Evolutionary conservation across 2,888 invertebrate genomes (phyloP), one percentile per base, ranked within the genome.

Genomic region (Trissonchulus sp.): DNA sequence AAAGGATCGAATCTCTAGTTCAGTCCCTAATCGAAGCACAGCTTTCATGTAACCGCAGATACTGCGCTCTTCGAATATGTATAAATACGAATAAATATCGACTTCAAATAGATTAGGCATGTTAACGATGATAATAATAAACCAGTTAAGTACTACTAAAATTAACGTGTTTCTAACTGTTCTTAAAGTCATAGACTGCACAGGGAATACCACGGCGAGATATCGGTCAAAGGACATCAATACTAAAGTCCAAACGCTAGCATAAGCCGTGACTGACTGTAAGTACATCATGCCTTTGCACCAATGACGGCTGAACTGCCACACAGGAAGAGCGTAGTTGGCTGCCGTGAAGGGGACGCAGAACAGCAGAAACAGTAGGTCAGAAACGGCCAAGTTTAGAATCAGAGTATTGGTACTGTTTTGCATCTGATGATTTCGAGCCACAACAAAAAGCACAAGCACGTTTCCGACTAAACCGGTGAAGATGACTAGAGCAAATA

Each of bases 321-420:
- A 96, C 82, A 90, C 89, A 2, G 91, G 90, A 83, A 93, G 87
- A 0, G 93, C 92, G 84, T 94, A 95, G 82, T 93, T 93, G 28
- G 92, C 91, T 0, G 93, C 94, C 0, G 95, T 95, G 85, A 94
- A 94, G 0, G 95, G 95, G 30, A 95, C 93, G 86, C 95, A 95
- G 86, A 94, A 93, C 74, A 93, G 89, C 63, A 95, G 93, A 85
- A 96, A 95, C 36, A 93, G 89, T 36, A 96, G 87, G 85, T 95
- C 95, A 60, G 95, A 82, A 8, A 81, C 75, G 18, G 83, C 82
- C 28, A 83, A 79, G 0, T 81, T 82, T 81, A 94, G 91, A 80
- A 95, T 94, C 36, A 95, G 89, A 65, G 94, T 89, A 85, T 95
- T 95, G 71, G 95, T 95, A 2, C 94, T 94, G 48, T 93, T 93